phyloP scores from a whole-genome alignment of 2,113 vertebrate species.

The Epinephelus fuscoguttatus region DNA sequence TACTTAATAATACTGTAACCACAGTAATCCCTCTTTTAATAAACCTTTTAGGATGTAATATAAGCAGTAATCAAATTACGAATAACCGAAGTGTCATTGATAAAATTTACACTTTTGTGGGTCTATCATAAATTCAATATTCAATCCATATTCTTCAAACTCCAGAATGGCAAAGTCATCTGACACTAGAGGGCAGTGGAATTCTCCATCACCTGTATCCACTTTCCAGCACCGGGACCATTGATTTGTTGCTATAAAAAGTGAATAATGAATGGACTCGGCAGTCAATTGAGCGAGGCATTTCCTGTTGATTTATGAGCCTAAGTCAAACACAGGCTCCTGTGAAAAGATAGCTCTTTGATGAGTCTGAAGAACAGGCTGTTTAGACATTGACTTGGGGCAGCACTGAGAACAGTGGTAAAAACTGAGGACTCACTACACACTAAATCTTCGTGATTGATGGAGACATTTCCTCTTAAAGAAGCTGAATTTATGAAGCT shows the following conservation, averaged over 20 bases:
- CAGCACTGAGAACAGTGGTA: slow-evolving; percentile 26
- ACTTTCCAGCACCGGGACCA: slow-evolving; percentile 6
- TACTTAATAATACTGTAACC: no score
- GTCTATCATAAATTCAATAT: no score
- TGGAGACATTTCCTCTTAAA: slow-evolving; percentile 25
- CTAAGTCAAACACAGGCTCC: slow-evolving; percentile 47
- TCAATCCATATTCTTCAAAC: neutral
- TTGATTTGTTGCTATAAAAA: slow-evolving; percentile 40
- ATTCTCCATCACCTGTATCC: neutral
- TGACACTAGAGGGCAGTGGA: slow-evolving; percentile 1
- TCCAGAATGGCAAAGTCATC: slow-evolving; percentile 18
- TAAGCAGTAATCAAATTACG: no score
- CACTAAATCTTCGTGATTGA: slow-evolving; percentile 52
- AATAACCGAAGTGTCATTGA: no score
- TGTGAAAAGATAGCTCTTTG: slow-evolving; percentile 49
- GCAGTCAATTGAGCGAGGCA: slow-evolving; percentile 52
- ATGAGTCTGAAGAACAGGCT: slow-evolving; percentile 52
- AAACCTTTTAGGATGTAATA: no score
- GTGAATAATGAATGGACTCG: slow-evolving; percentile 61
- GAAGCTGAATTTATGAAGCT: slow-evolving; percentile 26
- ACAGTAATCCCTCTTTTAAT: no score
- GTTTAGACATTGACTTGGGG: slow-evolving; percentile 41
- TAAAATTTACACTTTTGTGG: no score
- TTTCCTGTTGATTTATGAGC: slow-evolving; percentile 71
- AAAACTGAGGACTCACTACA: slow-evolving; percentile 17